These are phyloP conservation scores for Taenioides sp. DNA, from an alignment of 2,797 vertebrate genomes.

Conservation along the genomic window DNA sequence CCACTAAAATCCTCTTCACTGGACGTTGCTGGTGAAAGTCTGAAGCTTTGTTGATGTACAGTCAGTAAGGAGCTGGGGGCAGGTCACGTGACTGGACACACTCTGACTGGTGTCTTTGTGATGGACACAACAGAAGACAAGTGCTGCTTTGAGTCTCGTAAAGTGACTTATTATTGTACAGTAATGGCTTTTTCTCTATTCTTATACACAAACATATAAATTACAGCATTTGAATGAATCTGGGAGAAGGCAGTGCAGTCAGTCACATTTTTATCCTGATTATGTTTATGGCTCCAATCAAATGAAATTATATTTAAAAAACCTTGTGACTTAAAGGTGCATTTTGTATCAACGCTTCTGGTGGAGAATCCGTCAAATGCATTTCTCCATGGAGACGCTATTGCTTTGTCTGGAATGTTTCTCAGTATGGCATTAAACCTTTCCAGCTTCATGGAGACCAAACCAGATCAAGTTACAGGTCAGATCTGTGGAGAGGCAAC, in stretches of 20 bases:
- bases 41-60: background rate
- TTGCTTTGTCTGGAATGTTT: too few relatives aligned
- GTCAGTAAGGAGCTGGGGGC: background rate
- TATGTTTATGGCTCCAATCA: background rate
- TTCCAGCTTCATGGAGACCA: too few relatives aligned
- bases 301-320: too few relatives aligned
- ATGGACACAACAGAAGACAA: slow-evolving; percentile 37
- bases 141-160: slow-evolving; percentile 27
- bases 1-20: background rate
- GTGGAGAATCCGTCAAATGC: too few relatives aligned
- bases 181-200: background rate
- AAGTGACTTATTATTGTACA: background rate
- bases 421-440: too few relatives aligned
- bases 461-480: too few relatives aligned
- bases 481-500: too few relatives aligned
- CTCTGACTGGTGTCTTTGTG: slow-evolving; percentile 37
- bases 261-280: background rate
- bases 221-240: background rate
- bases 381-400: too few relatives aligned
- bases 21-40: background rate
- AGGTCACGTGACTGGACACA: slow-evolving; percentile 30
- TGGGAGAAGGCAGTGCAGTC: background rate
- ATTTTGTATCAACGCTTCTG: too few relatives aligned
- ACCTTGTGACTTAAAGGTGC: background rate
- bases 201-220: background rate